Evolutionary conservation across 2,888 invertebrate species (phyloP).

Genomic region (Melanargia galathea): DNA sequence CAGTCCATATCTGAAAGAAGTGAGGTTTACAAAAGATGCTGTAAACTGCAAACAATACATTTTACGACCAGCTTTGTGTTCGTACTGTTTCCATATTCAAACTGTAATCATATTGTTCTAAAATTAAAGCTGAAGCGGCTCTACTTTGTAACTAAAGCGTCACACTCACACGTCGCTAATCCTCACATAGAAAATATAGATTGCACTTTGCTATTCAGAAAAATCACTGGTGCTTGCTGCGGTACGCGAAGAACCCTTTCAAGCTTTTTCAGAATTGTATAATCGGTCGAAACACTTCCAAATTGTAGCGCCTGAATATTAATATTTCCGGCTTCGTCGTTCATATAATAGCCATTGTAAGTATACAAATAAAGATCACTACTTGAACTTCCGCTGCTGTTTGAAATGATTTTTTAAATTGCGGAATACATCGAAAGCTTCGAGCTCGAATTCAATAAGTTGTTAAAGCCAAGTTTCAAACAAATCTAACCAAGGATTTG

Average conservation of each 20-base stretch:
- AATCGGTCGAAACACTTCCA: background rate
- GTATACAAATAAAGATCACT: constrained; percentile 7
- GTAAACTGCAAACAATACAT: constrained; percentile 58
- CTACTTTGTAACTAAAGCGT: constrained; percentile 20
- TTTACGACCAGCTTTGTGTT: constrained; percentile 64
- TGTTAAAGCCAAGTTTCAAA: constrained; percentile 6
- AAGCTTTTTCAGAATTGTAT: background rate
- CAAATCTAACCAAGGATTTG: constrained; percentile 13
- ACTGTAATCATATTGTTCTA: constrained; percentile 57
- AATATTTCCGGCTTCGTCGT: constrained; percentile 34
- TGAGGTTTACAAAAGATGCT: constrained; percentile 52
- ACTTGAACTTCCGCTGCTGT: constrained; percentile 28
- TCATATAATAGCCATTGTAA: constrained; percentile 20
- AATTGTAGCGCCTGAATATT: background rate
- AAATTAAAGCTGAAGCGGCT: constrained; percentile 39
- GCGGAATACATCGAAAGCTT: background rate
- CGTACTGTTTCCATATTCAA: constrained; percentile 49
- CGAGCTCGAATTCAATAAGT: background rate
- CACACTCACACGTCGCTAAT: constrained; percentile 6
- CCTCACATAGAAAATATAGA: background rate
- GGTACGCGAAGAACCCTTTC: background rate
- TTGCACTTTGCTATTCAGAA: background rate
- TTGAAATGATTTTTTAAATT: background rate
- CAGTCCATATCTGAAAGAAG: constrained; percentile 47
- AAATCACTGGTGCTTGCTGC: background rate